Percentiles rank a stretch among this genome's conserved stretches.
Evolutionary conservation across 2,888 invertebrate species (phyloP).

Genomic region (Linnaemya tessellans): DNA sequence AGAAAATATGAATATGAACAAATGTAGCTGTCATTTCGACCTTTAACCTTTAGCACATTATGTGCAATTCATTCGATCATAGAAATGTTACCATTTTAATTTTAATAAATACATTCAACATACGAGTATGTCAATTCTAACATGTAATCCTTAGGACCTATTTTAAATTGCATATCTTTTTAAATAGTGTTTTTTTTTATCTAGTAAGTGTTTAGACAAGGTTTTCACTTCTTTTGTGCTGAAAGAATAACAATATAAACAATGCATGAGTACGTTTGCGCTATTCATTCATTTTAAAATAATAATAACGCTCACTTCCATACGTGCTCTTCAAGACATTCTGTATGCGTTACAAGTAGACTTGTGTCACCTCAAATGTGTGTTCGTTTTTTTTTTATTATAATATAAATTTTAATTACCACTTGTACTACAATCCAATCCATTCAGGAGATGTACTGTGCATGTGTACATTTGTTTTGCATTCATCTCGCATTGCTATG

Average conservation of each 20-base stretch:
- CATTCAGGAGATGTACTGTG: slow-evolving; percentile 25
- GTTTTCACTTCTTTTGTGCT: slow-evolving; percentile 16
- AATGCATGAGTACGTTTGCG: not conserved
- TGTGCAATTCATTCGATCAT: no score
- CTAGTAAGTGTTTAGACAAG: slow-evolving; percentile 42
- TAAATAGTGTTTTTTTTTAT: not conserved
- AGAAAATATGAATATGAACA: no score
- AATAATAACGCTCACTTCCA: slow-evolving; percentile 20
- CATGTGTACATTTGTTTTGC: not conserved
- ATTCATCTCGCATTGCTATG: slow-evolving; percentile 14
- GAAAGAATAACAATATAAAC: slow-evolving; percentile 13
- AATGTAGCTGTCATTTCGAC: no score
- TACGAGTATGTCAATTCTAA: not conserved
- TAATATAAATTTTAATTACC: slow-evolving; percentile 70
- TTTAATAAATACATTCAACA: not conserved
- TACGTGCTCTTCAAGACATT: slow-evolving; percentile 42
- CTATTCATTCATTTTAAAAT: not conserved
- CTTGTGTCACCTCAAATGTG: slow-evolving; percentile 40
- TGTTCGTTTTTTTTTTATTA: slow-evolving; percentile 40
- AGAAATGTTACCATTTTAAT: not conserved
- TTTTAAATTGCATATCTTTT: slow-evolving; percentile 7
- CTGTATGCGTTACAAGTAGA: slow-evolving; percentile 28
- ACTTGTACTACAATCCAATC: slow-evolving; percentile 58
- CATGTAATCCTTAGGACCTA: not conserved
- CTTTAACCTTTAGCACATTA: no score